Conservation (phyloP, 2,888 invertebrate genomes). For the Oxycera nigricornis region DNA sequence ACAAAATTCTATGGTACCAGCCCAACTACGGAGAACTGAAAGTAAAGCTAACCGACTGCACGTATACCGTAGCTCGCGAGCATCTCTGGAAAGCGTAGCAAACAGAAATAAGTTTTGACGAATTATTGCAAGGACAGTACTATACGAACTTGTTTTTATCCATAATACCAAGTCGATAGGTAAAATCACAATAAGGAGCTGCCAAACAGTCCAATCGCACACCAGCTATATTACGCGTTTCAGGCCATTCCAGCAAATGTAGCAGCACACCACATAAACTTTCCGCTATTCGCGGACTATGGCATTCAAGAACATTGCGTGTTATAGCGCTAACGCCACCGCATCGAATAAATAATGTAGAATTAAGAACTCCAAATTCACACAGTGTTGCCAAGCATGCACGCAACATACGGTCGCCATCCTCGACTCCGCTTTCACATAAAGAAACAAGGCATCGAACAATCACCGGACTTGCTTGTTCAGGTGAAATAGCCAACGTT, state of each 20-base stretch:
- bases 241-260: constrained; percentile 83
- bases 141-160: constrained; percentile 71
- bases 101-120: too few relatives aligned
- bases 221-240: constrained; percentile 75
- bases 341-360: constrained; percentile 78
- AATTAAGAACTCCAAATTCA: constrained; percentile 87
- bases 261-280: constrained; percentile 87
- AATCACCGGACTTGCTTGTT: constrained; percentile 75
- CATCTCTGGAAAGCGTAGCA: constrained; percentile 64
- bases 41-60: constrained; percentile 85
- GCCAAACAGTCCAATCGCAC: constrained; percentile 87
- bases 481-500: constrained; percentile 71
- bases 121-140: too few relatives aligned
- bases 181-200: constrained; percentile 93
- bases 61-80: constrained; percentile 81
- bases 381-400: constrained; percentile 87
- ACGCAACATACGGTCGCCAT: constrained; percentile 82
- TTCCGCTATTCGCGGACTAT: constrained; percentile 89
- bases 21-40: constrained; percentile 89
- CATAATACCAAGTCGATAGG: constrained; percentile 75
- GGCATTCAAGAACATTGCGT: constrained; percentile 83
- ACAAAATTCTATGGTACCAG: constrained; percentile 88
- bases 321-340: constrained; percentile 85
- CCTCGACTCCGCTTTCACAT: constrained; percentile 78
- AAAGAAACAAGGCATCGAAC: constrained; percentile 83